Base-by-base conservation (phyloP, 1,140 invertebrate species). In the Rhopalosiphum maidis region DNA sequence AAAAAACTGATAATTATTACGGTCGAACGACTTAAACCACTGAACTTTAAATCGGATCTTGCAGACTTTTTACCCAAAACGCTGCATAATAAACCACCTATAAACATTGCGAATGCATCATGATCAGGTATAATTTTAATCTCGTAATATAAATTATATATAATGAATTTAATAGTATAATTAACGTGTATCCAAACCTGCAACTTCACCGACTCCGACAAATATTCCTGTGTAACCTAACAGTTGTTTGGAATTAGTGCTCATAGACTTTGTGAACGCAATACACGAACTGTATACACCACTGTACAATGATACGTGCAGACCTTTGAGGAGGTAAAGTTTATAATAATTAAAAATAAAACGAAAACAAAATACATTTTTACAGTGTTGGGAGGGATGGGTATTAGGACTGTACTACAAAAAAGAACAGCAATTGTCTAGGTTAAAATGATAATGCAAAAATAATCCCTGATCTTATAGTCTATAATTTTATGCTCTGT, bases 201-300 rank as follows among this genome's bases (percentile, higher is more conserved):
- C 94, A 21, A 99, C 98, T 96, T 99, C 98, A 94, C 99, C 99
- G 92, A 97, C 95, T 60, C 99, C 99, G 94, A 99, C 98, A 94
- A 98, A 97, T 92, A 99, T 98, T 5, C 99, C 99, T 41, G 97
- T 98, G 9, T 99, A 96, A 4, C 98, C 98, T 48, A 99, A 97
- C 1, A 99, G 96, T 93, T 97, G 97, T 94, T 99, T 99, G 0
- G 97, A 96, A 87, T 97, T 96, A 2, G 96, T 96, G 0, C 97
- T 97, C 95, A 99, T 97, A 18, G 96, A 95, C 83, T 96, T 95
- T 0, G 98, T 99, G 94, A 98, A 98, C 1, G 98, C 98, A 94
- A 99, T 97, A 94, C 97, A 97, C 0, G 98, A 96, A n/a, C 98
- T 97, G 95, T 99, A 99, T 0, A 99, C 98, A 1, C 98, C 98